Evolutionary conservation across 2,797 vertebrate species (phyloP).

Genomic region (Gallirallus australis): DNA sequence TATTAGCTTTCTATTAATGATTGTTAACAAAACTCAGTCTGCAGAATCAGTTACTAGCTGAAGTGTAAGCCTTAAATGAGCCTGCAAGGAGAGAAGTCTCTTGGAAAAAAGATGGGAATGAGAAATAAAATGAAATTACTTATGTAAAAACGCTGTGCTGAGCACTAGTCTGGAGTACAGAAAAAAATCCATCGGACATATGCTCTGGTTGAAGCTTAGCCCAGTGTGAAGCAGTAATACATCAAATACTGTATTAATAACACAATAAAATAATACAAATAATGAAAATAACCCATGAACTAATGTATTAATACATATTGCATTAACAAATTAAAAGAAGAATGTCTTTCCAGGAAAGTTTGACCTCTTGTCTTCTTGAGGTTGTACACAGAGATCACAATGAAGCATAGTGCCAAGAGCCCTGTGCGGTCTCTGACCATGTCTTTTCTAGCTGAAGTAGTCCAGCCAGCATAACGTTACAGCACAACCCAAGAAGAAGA

Average conservation of each 20-base stretch:
- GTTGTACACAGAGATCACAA: fast-evolving
- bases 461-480: background rate
- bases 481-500: background rate
- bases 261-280: background rate
- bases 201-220: background rate
- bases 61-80: background rate
- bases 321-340: background rate
- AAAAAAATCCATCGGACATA: background rate
- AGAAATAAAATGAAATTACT: background rate
- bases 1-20: background rate
- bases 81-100: background rate
- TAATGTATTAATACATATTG: background rate
- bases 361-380: background rate
- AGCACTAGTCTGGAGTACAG: background rate
- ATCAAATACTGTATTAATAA: background rate
- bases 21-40: background rate
- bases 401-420: background rate
- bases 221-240: background rate
- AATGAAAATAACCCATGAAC: background rate
- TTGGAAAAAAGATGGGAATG: background rate
- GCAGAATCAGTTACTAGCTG: background rate
- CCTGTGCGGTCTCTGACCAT: background rate
- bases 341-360: background rate
- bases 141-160: background rate
- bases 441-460: background rate